These are phyloP conservation scores for Drosophila arizonae DNA, from an alignment of 1,140 invertebrate species.

Conservation along the genomic window DNA sequence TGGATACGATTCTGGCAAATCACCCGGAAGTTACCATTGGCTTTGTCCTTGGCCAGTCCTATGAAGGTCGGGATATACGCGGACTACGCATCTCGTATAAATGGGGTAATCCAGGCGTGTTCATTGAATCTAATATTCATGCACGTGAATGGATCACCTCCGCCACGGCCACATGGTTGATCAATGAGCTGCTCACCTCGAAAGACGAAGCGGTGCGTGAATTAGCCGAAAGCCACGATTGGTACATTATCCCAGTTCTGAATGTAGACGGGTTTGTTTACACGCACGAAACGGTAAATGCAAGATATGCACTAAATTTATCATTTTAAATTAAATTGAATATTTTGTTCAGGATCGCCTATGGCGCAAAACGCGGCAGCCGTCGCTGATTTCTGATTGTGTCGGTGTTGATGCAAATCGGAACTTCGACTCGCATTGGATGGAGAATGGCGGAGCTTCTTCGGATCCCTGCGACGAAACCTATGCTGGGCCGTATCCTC, in stretches of 20 bases:
- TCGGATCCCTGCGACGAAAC: slow-evolving; percentile 85
- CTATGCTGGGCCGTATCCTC: slow-evolving; percentile 88
- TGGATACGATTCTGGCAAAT: slow-evolving; percentile 75
- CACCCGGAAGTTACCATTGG: slow-evolving; percentile 64
- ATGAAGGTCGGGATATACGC: slow-evolving; percentile 85
- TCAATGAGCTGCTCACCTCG: slow-evolving; percentile 83
- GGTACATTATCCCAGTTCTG: slow-evolving; percentile 87
- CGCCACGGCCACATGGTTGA: slow-evolving; percentile 84
- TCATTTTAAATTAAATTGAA: neutral
- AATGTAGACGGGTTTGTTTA: slow-evolving; percentile 91
- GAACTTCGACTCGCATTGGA: slow-evolving; percentile 88
- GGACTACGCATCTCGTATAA: slow-evolving; percentile 86
- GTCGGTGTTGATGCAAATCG: slow-evolving; percentile 88
- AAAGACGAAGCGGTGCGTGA: slow-evolving; percentile 66
- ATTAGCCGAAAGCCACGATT: slow-evolving; percentile 84
- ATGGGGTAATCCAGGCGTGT: slow-evolving; percentile 83
- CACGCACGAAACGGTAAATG: slow-evolving; percentile 81
- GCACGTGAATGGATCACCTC: slow-evolving; percentile 85
- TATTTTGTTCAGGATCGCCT: slow-evolving; percentile 76
- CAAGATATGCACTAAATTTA: neutral
- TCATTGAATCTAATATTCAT: slow-evolving; percentile 85
- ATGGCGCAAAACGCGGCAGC: slow-evolving; percentile 84
- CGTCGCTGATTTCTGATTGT: slow-evolving; percentile 79
- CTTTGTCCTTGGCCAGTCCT: slow-evolving; percentile 82
- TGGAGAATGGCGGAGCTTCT: slow-evolving; percentile 80